phyloP scores from a whole-genome alignment of 2,797 vertebrate genomes.

The Ctenochaetus hawaiiensis region DNA sequence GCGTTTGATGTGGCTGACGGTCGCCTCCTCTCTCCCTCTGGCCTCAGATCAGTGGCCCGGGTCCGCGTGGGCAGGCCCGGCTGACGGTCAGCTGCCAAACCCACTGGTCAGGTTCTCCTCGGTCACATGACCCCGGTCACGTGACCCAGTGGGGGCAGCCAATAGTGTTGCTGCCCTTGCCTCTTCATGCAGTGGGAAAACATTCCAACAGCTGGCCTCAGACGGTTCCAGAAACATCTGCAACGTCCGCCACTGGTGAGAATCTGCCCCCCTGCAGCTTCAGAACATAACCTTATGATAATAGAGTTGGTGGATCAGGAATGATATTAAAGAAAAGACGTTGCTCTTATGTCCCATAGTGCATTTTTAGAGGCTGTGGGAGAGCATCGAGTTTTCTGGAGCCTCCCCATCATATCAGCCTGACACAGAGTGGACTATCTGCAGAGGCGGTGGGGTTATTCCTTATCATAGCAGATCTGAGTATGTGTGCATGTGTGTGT shows the following conservation, averaged over 20 bases:
- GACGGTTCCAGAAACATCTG: constrained; percentile 81
- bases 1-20: constrained; percentile 75
- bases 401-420: constrained; percentile 18
- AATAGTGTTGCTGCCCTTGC: constrained; percentile 67
- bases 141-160: constrained; percentile 75
- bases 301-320: constrained; percentile 60
- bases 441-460: constrained; percentile 69
- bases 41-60: constrained; percentile 70
- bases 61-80: constrained; percentile 48
- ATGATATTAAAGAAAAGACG: constrained; percentile 30
- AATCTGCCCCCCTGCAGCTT: constrained; percentile 67
- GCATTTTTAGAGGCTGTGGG: constrained; percentile 44
- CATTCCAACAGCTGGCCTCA: constrained; percentile 85
- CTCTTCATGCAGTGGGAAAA: constrained; percentile 84
- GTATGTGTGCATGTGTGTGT: constrained; percentile 35
- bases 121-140: constrained; percentile 78
- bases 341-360: constrained; percentile 34
- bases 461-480: constrained; percentile 74
- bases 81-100: constrained; percentile 64
- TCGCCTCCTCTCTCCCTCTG: constrained; percentile 59
- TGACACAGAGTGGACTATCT: constrained; percentile 42
- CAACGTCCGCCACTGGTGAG: constrained; percentile 78
- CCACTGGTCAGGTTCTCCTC: constrained; percentile 50
- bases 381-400: constrained; percentile 23
- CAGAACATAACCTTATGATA: constrained; percentile 75